A percentile compares a stretch with the other conserved stretches of the same genome.
Conservation (phyloP, 2,888 invertebrate species). For the Dendrolimus houi region DNA sequence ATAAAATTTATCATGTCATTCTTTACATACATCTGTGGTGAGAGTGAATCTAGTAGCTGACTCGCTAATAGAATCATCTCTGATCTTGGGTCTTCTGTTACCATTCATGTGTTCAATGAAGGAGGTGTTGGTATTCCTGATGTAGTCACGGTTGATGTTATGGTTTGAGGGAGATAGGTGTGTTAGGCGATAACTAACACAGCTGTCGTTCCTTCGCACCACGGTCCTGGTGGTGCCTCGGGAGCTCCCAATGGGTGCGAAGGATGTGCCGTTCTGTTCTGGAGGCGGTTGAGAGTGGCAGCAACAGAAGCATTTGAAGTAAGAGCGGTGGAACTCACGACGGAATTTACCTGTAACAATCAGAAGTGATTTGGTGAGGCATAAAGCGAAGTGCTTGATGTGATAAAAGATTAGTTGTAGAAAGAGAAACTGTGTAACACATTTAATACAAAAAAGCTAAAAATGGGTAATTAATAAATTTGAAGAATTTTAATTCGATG, state of each 20-base stretch:
- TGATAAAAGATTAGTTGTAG: too few relatives aligned
- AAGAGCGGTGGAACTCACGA: conserved; percentile 81
- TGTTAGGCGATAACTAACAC: conserved; percentile 60
- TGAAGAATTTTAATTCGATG: too few relatives aligned
- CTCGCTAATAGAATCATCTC: conserved; percentile 63
- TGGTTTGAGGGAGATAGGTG: conserved; percentile 68
- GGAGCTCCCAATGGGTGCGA: conserved; percentile 62
- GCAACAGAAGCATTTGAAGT: conserved; percentile 78
- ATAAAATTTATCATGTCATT: conserved; percentile 54
- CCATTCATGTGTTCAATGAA: conserved; percentile 68
- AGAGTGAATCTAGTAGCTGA: conserved; percentile 58
- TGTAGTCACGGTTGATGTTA: conserved; percentile 56
- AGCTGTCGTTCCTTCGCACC: conserved; percentile 64
- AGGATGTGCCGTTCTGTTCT: conserved; percentile 58
- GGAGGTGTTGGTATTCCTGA: conserved; percentile 61
- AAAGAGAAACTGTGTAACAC: too few relatives aligned
- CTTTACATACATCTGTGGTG: conserved; percentile 51
- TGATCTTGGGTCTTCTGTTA: conserved; percentile 44
- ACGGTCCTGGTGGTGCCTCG: conserved; percentile 60
- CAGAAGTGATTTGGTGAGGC: conserved; percentile 7
- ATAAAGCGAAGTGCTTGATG: too few relatives aligned
- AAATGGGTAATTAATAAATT: too few relatives aligned
- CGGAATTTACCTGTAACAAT: conserved; percentile 83
- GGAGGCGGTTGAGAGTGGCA: conserved; percentile 37
- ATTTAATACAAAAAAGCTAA: too few relatives aligned